These are phyloP conservation scores for Oscheius myriophilus DNA, from an alignment of 2,888 invertebrate species.

Conservation along the genomic window DNA sequence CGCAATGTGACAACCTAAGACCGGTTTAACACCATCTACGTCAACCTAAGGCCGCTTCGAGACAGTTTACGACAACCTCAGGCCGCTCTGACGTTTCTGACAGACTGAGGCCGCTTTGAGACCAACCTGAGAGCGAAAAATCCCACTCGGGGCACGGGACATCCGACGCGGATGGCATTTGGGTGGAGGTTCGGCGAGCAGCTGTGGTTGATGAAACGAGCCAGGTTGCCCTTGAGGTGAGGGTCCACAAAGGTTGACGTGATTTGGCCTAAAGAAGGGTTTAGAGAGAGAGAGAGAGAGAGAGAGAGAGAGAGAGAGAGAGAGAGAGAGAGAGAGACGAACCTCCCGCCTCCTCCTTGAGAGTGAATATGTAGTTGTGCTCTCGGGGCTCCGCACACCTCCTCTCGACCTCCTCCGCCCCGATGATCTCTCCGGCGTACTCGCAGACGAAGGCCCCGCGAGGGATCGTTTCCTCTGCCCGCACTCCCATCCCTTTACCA, in stretches of 20 bases:
- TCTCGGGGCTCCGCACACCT: constrained; percentile 31
- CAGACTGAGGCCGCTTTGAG: too few species aligned
- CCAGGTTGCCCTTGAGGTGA: constrained; percentile 53
- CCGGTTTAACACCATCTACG: too few species aligned
- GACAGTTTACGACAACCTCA: too few species aligned
- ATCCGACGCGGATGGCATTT: constrained; percentile 52
- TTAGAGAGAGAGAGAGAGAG: constrained; percentile 5
- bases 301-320: background rate
- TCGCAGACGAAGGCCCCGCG: constrained; percentile 58
- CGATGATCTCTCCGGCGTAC: constrained; percentile 54
- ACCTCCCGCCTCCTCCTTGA: constrained; percentile 53
- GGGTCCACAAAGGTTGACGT: constrained; percentile 52
- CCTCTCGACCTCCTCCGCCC: constrained; percentile 52
- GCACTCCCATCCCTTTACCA: constrained; percentile 52
- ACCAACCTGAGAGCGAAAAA: constrained; percentile 52
- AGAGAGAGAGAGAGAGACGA: background rate
- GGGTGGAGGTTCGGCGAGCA: constrained; percentile 62
- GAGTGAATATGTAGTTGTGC: constrained; percentile 62
- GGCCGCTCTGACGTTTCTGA: too few species aligned
- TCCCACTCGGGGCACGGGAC: constrained; percentile 49
- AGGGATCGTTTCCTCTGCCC: constrained; percentile 45
- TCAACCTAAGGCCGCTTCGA: too few species aligned
- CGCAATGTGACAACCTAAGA: too few species aligned
- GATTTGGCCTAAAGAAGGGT: constrained; percentile 30
- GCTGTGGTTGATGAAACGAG: constrained; percentile 65